Percentiles rank a stretch among this genome's conserved stretches.
Conservation (phyloP, 2,888 invertebrate genomes). For the Stratiomys singularior region DNA sequence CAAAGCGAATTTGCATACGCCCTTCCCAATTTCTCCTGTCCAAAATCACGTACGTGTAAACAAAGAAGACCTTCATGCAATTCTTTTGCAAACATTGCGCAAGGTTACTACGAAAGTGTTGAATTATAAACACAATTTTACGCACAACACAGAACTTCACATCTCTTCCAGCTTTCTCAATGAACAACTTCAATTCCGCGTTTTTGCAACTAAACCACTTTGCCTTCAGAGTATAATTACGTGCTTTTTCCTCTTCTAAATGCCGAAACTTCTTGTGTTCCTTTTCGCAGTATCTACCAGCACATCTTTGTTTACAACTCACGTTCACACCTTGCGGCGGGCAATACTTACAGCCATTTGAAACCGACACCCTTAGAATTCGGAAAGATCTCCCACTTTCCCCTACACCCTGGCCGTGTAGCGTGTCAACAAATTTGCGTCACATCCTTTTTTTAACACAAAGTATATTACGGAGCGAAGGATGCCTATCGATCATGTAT, state of each 20-base stretch:
- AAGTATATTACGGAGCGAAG: neutral
- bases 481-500: neutral
- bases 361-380: neutral
- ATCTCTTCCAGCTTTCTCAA: too few relatives aligned
- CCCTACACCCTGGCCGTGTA: neutral
- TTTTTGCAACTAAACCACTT: too few relatives aligned
- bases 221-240: too few relatives aligned
- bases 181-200: too few relatives aligned
- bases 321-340: too few relatives aligned
- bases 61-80: conserved; percentile 6
- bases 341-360: conserved; percentile 21
- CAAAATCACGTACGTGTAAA: conserved; percentile 1
- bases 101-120: conserved; percentile 17
- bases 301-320: too few relatives aligned
- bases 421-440: neutral
- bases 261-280: too few relatives aligned
- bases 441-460: neutral
- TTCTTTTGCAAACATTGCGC: neutral
- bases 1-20: too few relatives aligned
- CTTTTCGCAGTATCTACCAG: too few relatives aligned
- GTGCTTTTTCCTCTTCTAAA: too few relatives aligned
- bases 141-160: neutral
- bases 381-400: too few relatives aligned
- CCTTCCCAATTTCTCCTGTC: too few relatives aligned
- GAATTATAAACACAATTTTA: neutral